Evolutionary conservation across 2,113 vertebrate species (phyloP), one percentile per base, ranked within the genome.

Genomic region (Campylorhamphus procurvoides): DNA sequence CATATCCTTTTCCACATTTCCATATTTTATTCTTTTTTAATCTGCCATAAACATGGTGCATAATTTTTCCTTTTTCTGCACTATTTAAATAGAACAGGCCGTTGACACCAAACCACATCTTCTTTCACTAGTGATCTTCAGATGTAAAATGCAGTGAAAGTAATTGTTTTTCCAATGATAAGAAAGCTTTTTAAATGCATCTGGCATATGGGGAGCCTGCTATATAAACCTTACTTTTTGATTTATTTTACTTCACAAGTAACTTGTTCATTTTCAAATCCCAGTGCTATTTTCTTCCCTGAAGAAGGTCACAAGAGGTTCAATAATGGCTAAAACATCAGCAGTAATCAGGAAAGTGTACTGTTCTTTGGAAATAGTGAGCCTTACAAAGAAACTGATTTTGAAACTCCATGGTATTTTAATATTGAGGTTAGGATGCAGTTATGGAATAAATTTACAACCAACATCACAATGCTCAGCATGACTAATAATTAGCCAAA

Each of bases 101-200:
- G 88, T 90, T 98, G 97, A 94, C 75, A 87, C 46, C 52, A 96
- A 86, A 84, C 60, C 74, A 90, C 29, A 62, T 59, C 14, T 72
- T 69, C 92, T 97, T 95, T 89, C 82, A 93, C 64, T 93, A 82
- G 85, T 84, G 86, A 97, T 86, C 85, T 94, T 96, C 89, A 95
- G 53, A 90, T 95, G 40, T 35, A 94, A 97, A 96, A 96, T 35
- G 71, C 84, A 93, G 53, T 55, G 50, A 92, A 71, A 74, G 35
- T 31, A 87, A 96, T 94, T 96, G 85, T 76, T 97, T 98, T 96
- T 92, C 84, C 93, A 93, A 85, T 86, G 84, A 93, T 93, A 97
- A 92, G 63, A 87, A 93, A 88, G 60, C 69, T 94, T 97, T 96
- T 90, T 31, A 67, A 96, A 91, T 31, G 33, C 42, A 82, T 73